These are phyloP conservation scores for Chiloscyllium punctatum DNA, from an alignment of 2,797 vertebrate genomes.

Conservation along the genomic window DNA sequence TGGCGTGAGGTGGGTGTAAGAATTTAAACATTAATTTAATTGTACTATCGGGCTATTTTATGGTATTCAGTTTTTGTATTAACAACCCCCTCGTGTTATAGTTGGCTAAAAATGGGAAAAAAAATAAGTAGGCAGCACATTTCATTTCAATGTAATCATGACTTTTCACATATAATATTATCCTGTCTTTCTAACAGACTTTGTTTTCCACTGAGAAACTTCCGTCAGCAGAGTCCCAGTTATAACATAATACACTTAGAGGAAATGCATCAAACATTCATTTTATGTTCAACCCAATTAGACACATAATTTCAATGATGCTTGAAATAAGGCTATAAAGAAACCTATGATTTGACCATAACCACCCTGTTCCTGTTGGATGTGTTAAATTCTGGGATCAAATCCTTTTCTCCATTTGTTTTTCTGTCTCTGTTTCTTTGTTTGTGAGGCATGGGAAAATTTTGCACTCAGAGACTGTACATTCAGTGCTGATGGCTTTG, in stretches of 20 bases:
- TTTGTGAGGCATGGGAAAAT: not conserved
- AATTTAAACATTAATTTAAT: slow-evolving; percentile 29
- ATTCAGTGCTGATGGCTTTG: not conserved
- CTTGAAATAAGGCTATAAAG: not conserved
- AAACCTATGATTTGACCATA: not conserved
- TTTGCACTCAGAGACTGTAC: not conserved
- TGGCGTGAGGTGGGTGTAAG: slow-evolving; percentile 2
- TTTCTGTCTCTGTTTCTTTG: not conserved
- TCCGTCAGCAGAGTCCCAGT: not conserved
- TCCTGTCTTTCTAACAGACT: not conserved
- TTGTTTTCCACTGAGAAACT: not conserved
- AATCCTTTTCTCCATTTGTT: not conserved
- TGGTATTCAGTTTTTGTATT: slow-evolving; percentile 17
- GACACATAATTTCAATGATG: not conserved
- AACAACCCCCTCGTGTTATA: not conserved
- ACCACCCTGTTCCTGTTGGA: not conserved
- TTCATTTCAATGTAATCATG: slow-evolving; percentile 11
- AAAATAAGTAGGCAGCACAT: not conserved
- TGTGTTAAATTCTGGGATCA: not conserved
- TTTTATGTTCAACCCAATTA: not conserved
- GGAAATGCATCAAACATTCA: not conserved
- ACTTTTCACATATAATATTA: not conserved
- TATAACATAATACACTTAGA: not conserved
- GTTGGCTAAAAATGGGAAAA: not conserved
- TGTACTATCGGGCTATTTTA: not conserved